Evolutionary conservation across 2,113 vertebrate species (phyloP).

Genomic region (Tinamus guttatus): DNA sequence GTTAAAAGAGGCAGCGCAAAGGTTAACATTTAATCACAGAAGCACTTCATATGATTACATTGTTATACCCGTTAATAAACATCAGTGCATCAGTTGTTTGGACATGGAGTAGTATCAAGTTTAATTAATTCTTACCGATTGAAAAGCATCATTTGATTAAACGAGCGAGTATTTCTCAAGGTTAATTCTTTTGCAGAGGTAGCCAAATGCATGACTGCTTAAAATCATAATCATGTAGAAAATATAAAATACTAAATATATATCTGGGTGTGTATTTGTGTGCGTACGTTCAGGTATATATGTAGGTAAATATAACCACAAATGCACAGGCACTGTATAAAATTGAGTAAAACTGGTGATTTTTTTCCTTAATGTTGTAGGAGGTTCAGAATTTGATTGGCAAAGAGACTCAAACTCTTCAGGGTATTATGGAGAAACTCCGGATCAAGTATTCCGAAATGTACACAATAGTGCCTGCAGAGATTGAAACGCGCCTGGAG

Average conservation of each 20-base stretch:
- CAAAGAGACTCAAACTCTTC: constrained; percentile 82
- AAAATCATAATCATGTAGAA: background rate
- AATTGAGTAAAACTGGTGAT: background rate
- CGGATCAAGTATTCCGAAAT: constrained; percentile 85
- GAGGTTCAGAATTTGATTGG: constrained; percentile 80
- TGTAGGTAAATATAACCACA: fast-evolving
- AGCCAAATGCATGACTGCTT: background rate
- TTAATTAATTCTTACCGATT: constrained; percentile 71
- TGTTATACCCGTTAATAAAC: constrained; percentile 45
- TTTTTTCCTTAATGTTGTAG: constrained; percentile 74
- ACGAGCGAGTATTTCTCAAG: constrained; percentile 45
- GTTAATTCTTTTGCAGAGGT: constrained; percentile 43
- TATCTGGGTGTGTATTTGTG: fast-evolving
- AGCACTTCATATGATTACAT: background rate
- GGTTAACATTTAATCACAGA: constrained; percentile 10
- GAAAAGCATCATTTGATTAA: constrained; percentile 61
- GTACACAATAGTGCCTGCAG: constrained; percentile 81
- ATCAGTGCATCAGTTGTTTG: constrained; percentile 33
- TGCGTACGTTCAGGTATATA: fast-evolving
- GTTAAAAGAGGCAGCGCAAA: background rate
- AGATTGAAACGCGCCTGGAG: constrained; percentile 80
- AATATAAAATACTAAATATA: background rate
- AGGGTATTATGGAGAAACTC: constrained; percentile 83
- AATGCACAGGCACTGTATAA: background rate
- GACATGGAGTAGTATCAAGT: constrained; percentile 42